phyloP scores from a whole-genome alignment of 2,113 vertebrate species.

The Lycaon pictus region DNA sequence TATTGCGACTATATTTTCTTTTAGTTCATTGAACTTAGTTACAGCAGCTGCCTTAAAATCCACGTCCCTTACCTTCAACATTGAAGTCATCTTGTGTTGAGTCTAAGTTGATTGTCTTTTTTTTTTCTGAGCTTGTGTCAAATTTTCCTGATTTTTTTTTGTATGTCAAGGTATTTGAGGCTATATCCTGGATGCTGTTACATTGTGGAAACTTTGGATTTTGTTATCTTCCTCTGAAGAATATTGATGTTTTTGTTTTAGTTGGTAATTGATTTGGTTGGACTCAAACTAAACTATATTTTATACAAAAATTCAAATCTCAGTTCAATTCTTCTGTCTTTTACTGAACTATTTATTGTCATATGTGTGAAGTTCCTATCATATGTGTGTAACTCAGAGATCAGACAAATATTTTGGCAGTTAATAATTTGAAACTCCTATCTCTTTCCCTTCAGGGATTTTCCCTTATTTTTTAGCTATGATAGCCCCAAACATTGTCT shows the following conservation, averaged over 20 bases:
- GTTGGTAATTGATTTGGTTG: not conserved
- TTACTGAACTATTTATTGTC: not conserved
- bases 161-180: not conserved
- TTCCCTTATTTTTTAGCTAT: not conserved
- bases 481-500: not conserved
- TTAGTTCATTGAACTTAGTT: not conserved
- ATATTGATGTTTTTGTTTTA: not conserved
- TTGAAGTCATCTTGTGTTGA: not conserved
- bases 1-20: not conserved
- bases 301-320: not conserved
- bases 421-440: not conserved
- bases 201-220: not conserved
- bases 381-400: not conserved
- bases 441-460: not conserved
- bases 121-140: not conserved
- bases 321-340: not conserved
- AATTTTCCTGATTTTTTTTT: not conserved
- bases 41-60: not conserved
- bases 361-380: not conserved
- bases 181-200: not conserved
- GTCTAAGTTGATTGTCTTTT: not conserved
- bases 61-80: not conserved
- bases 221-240: not conserved
- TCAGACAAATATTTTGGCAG: not conserved
- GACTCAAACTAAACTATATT: not conserved